Evolutionary conservation across 2,113 vertebrate species (phyloP), one percentile per base, ranked within the genome.

Genomic region (Sisor rabdophorus): DNA sequence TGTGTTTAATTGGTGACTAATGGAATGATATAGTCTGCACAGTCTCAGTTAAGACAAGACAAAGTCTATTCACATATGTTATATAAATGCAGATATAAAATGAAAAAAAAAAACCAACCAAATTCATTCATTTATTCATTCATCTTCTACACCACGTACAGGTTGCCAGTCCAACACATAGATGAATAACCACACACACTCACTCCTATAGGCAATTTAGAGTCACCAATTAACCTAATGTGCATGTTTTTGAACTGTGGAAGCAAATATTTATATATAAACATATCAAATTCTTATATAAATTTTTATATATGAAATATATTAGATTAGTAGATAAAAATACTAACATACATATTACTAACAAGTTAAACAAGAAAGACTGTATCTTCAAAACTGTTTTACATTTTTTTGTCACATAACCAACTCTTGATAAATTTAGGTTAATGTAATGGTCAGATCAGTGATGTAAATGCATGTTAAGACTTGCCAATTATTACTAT

Each of bases 1-100:
- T 73, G 63, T 77, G 50, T 73, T 19, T 73, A 79, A 44, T 36
- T 73, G 60, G 59, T 72, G 56, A 44, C 58, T 61, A 71, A 77
- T 77, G 76, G 76, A 77, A 77, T 40, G 76, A 71, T 55, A 32
- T 30, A 47, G 28, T 71, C 67, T 61, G 67, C 54, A 71, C 55
- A 52, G 47, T 54, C 56, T 71, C 47, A 26, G 32, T 61, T 77
- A 77, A 77, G 61, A 60, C 76, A 71, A 30, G 15, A 48, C 47
- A 20, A 30, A 15, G n/a, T 68, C 63, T 58, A 68, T 58, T 32
- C 53, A 58, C 16, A 67, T 40, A 11, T 17, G 44, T 16, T 36
- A 13, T 44, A 22, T 12, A 16, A 44, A 76, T 68, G 52, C 63
- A 56, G 63, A 76, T 68, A 26, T 28, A 22, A 56, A 47, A 40